Evolutionary conservation across 2,113 vertebrate genomes (phyloP), one percentile per base, ranked within the genome.

Genomic region (Sapayoa aenigma): DNA sequence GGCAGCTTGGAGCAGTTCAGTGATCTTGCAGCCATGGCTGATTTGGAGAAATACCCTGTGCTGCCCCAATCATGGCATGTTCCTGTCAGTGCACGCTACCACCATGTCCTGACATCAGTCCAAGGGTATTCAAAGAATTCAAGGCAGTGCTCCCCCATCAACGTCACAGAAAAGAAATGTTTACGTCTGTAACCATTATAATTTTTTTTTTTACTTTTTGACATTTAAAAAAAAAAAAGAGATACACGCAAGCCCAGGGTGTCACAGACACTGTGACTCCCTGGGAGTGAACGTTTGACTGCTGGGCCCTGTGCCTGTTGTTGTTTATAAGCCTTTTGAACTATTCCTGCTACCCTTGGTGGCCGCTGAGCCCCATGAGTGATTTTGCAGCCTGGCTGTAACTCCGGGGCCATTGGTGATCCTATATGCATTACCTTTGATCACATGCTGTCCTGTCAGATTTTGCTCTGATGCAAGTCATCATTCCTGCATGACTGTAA

Each of bases 361-460:
- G 85, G 86, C 71, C 15, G 33, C 5, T 3, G 85, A 89, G 84
- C 91, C 93, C 92, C 53, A 31, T 33, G 58, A 92, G 80, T 55
- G 67, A 39, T 73, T 77, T 91, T 95, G 86, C 50, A 84, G 79
- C 72, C 68, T 68, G 82, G 75, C 72, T 91, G 58, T 96, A 71
- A 47, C 90, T 92, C 81, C 21, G 1, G 88, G 93, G 78, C 91
- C 71, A 9, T 83, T 1, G 55, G 44, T 94, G 56, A 95, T 94
- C 90, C 90, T 72, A 39, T 95, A 86, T 90, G 93, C 5, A 14
- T 95, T 97, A 95, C 74, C 90, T 94, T 91, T 96, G 96, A 96
- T 90, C 96, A 94, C 84, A 91, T 97, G 96, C 97, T 96, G 92
- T 94, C 87, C 89, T 96, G 95, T 97, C 97, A 94, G 96, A 95